phyloP scores from a whole-genome alignment of 53 echinoderm and acorn worm genomes.

The Echinometra lucunter region DNA sequence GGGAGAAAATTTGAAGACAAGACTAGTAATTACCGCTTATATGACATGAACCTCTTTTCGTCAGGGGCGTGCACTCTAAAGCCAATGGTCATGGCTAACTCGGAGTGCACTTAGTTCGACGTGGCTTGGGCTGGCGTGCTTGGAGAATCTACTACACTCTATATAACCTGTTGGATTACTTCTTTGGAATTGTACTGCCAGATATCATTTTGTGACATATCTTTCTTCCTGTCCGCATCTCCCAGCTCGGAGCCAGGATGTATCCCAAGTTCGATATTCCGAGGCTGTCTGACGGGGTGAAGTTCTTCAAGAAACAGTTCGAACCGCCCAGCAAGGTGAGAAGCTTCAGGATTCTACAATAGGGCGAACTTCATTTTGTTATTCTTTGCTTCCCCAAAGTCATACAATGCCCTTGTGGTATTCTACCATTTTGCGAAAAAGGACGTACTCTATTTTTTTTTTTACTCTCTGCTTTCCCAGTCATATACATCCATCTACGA shows the following conservation, averaged over 20 bases:
- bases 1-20: too few relatives aligned
- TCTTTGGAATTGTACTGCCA: neutral
- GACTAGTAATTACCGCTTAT: too few relatives aligned
- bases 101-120: neutral
- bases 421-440: too few relatives aligned
- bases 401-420: too few relatives aligned
- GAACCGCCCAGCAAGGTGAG: conserved; percentile 34
- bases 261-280: conserved; percentile 42
- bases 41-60: too few relatives aligned
- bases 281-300: neutral
- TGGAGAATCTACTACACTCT: neutral
- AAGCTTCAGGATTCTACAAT: neutral
- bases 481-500: too few relatives aligned
- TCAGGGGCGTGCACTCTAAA: too few relatives aligned
- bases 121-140: neutral
- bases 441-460: too few relatives aligned
- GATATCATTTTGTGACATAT: neutral
- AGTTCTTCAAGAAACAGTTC: conserved; percentile 39
- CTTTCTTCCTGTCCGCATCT: neutral
- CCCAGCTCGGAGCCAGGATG: neutral
- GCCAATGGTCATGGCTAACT: neutral
- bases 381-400: neutral
- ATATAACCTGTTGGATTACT: neutral
- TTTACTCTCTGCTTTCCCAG: too few relatives aligned
- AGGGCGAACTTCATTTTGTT: neutral